phyloP scores from a whole-genome alignment of 1,140 invertebrate genomes.

The Halesus radiatus region DNA sequence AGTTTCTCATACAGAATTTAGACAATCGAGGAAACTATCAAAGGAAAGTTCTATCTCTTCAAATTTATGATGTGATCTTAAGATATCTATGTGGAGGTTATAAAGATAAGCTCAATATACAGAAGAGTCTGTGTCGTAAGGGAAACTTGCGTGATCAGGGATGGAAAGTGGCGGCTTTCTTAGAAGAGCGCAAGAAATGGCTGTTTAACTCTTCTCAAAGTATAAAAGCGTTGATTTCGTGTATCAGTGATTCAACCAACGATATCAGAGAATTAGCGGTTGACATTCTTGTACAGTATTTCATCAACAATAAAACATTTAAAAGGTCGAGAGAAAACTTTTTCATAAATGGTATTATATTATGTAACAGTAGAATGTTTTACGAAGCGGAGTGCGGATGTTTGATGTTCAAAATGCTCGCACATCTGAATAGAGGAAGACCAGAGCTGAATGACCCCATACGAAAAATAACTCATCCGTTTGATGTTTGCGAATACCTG shows the following conservation, averaged over 20 bases:
- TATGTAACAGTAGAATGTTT: conserved; percentile 51
- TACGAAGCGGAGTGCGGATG: conserved; percentile 53
- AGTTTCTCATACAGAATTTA: conserved; percentile 60
- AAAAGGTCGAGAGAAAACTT: conserved; percentile 33
- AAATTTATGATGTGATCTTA: conserved; percentile 60
- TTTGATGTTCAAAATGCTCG: conserved; percentile 50
- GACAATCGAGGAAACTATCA: conserved; percentile 65
- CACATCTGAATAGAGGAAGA: conserved; percentile 23
- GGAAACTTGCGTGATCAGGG: conserved; percentile 37
- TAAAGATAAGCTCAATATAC: conserved; percentile 58
- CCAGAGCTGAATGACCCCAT: not conserved
- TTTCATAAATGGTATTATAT: conserved; percentile 42
- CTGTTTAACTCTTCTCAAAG: conserved; percentile 18
- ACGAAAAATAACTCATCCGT: conserved; percentile 7
- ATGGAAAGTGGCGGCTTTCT: conserved; percentile 41
- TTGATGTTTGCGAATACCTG: conserved; percentile 42
- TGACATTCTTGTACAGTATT: conserved; percentile 48
- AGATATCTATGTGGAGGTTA: conserved; percentile 59
- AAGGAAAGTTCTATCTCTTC: conserved; percentile 64
- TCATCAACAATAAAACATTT: conserved; percentile 22
- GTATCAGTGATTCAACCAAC: conserved; percentile 45
- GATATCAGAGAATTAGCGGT: conserved; percentile 46
- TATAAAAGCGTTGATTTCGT: conserved; percentile 32
- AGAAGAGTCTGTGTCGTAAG: conserved; percentile 36
- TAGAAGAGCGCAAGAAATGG: conserved; percentile 46